Conservation (phyloP, 1,140 invertebrate genomes). For the silkworm (Bombyx mori) region ASM3026992v2 NC_085127.1:10904501-10905000, state of each 20-base stretch:
- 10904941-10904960: conserved; percentile 54
- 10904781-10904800: conserved; percentile 16
- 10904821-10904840: conserved; percentile 8
- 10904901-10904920: conserved; percentile 61
- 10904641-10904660: conserved; percentile 30
- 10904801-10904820: not conserved
- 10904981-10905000: conserved; percentile 57
- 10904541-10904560: too few relatives aligned
- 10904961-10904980: conserved; percentile 45
- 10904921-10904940: conserved; percentile 67
- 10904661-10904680: conserved; percentile 51
- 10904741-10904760: conserved; percentile 67
- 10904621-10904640: conserved; percentile 45
- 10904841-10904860: conserved; percentile 31
- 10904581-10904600: too few relatives aligned
- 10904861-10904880: conserved; percentile 16
- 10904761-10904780: conserved; percentile 39
- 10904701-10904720: conserved; percentile 65
- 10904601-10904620: conserved; percentile 28
- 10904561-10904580: too few relatives aligned
- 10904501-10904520: too few relatives aligned
- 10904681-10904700: conserved; percentile 67
- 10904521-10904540: too few relatives aligned
- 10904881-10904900: conserved; percentile 44
- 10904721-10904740: conserved; percentile 65